Base-by-base conservation (phyloP, 2,113 vertebrate genomes). In the Columba janthina region DNA sequence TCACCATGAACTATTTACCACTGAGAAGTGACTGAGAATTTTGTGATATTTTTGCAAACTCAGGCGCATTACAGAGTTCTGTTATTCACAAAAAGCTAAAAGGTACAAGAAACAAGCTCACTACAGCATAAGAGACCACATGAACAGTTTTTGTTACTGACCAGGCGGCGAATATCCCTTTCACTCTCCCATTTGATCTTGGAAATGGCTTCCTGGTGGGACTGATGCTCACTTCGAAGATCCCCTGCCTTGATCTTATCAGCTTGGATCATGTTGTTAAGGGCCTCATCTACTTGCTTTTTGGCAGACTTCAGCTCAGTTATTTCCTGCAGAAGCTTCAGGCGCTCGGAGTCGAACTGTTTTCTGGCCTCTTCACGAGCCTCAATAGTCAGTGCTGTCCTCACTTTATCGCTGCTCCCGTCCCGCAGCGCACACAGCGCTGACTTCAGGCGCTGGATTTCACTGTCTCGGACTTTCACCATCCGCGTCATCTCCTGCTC, bases 171-270 rank as follows among this genome's bases (percentile, higher is more conserved):
- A 90, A 99, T 99, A 94, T 99, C 99, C 84, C 97, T 98, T 97
- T 99, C 99, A 3, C 98, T 98, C 96, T 99, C 99, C 99, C 99
- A 99, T 96, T 99, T 99, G 98, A 99, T 99, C 97, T 99, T 99
- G 31, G 99, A 98, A 97, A 99, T 99, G 83, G 99, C 98, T 95
- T 99, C 99, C 96, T 99, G 99, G 94, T 99, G 99, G 80, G 99
- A 99, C 83, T 99, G 99, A 87, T 99, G 99, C 95, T 99, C 99
- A 26, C 99, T 98, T 62, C 99, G 97, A 90, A 99, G 98, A 97
- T 99, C 99, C 1, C 99, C 99, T 0, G 99, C 99, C 98, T 99
- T 99, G 97, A 99, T 99, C 96, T 99, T 99, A 95, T 99, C 99
- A 0, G 99, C 98, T 84, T 99, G 99, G 97, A 99, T 99, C 98